Conservation (phyloP, 2,888 invertebrate genomes). For the Clistopyga incitator region DNA sequence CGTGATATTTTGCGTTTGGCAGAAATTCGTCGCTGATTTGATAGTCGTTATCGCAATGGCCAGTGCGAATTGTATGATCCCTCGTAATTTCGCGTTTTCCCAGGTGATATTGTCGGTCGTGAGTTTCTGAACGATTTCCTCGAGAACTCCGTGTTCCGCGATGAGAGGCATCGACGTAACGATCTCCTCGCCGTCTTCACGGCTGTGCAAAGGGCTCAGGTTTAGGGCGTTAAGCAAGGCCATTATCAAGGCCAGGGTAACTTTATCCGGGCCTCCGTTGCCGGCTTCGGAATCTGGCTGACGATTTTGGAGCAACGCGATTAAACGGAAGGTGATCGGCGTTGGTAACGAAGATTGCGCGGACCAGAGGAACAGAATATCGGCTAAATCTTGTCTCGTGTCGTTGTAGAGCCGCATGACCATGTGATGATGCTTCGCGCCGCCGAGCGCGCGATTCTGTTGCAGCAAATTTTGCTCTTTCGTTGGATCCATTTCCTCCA, state of each 20-base stretch:
- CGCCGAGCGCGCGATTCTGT: conserved; percentile 94
- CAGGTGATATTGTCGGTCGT: conserved; percentile 83
- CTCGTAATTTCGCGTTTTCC: conserved; percentile 86
- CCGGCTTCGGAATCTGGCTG: conserved; percentile 86
- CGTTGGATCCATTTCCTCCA: conserved; percentile 81
- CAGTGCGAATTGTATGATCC: conserved; percentile 89
- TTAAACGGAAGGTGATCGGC: conserved; percentile 88
- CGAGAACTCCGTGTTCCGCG: conserved; percentile 78
- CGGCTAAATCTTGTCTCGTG: conserved; percentile 90
- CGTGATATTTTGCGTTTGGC: conserved; percentile 86
- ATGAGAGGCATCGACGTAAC: conserved; percentile 81
- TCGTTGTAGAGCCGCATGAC: conserved; percentile 91
- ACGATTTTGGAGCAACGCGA: conserved; percentile 78
- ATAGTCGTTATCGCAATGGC: conserved; percentile 89
- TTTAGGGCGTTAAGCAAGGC: conserved; percentile 94
- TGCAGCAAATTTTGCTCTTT: conserved; percentile 91
- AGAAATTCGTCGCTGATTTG: conserved; percentile 86
- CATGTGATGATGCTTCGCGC: conserved; percentile 92
- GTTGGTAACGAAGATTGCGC: conserved; percentile 91
- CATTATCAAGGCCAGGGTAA: conserved; percentile 92
- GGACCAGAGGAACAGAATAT: conserved; percentile 91
- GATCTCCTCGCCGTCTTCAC: conserved; percentile 90
- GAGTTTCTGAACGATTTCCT: conserved; percentile 88
- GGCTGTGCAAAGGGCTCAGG: conserved; percentile 90
- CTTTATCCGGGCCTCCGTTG: conserved; percentile 90